Evolutionary conservation across 2,797 vertebrate genomes (phyloP), one percentile per base, ranked within the genome.

Genomic region (Loris lydekkerianus): DNA sequence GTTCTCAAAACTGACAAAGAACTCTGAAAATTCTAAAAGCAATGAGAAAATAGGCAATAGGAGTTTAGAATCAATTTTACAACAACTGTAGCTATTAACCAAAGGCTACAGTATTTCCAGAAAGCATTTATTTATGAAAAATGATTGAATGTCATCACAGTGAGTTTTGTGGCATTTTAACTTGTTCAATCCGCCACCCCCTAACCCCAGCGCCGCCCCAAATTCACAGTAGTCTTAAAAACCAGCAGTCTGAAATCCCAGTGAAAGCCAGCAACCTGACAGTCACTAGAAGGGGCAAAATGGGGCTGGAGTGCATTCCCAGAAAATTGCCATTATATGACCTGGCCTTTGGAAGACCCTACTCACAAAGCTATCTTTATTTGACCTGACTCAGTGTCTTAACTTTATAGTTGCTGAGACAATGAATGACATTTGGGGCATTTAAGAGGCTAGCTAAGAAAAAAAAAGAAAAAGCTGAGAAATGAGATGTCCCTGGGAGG

Each of bases 91-190:
- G n/a, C 46, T n/a, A 46, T 67, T 56, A 84, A 84, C 27, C 58
- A 75, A 70, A 70, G 69, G 63, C 76, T 56, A 76, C 20, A 82
- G 10, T n/a, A 58, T 93, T 93, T 93, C 83, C 37, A 70, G 37
- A 37, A 86, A 78, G 20, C 37, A 56, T 72, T 77, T 85, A 58
- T 78, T 73, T 34, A 29, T 73, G 46, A 82, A 56, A 78, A 73
- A 73, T 82, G 20, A 8, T 27, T n/a, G 56, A 53, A 61, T 82
- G 43, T 70, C 11, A 61, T 37, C 86, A 49, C 21, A 63, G 17
- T 49, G 40, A 81, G 10, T 29, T 72, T 63, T 53, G n/a, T 14
- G 31, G 4, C 46, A 73, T 81, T 73, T 93, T 81, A 40, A 65
- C 43, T 88, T 88, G 15, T 29, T 37, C 27, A 37, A 4, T 82